Percentiles rank a stretch among this genome's conserved stretches.
phyloP scores from a whole-genome alignment of 2,113 vertebrate species.

The Bubo scandiacus region DNA sequence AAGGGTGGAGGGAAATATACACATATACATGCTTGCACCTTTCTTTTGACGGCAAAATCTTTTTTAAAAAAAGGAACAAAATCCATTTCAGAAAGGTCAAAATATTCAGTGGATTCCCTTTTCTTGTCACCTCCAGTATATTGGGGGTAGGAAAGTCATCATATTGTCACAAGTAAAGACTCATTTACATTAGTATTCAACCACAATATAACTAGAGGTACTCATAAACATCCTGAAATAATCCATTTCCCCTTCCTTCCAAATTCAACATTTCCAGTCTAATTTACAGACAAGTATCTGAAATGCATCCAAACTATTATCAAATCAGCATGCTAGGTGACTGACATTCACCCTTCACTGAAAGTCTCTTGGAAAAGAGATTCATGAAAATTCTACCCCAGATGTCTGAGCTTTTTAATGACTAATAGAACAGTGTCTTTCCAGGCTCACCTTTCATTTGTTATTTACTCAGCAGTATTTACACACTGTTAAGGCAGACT shows the following conservation, averaged over 20 bases:
- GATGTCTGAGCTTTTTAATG: conserved; percentile 1
- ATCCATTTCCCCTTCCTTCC: background rate
- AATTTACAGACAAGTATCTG: conserved; percentile 21
- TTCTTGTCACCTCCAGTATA: background rate
- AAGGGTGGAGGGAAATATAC: background rate
- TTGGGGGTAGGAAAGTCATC: fast-evolving
- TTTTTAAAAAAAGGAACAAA: background rate
- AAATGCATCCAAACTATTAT: conserved; percentile 35
- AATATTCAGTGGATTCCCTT: background rate
- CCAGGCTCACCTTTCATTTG: conserved; percentile 45
- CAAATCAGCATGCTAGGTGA: background rate
- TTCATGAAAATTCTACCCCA: conserved; percentile 11
- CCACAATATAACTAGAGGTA: background rate
- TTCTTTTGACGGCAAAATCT: background rate
- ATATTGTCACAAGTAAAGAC: background rate
- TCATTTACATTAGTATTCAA: background rate
- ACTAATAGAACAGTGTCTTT: conserved; percentile 25
- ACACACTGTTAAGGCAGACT: conserved; percentile 22
- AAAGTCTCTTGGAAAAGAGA: conserved; percentile 6
- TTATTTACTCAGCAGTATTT: conserved; percentile 55
- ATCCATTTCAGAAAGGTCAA: background rate
- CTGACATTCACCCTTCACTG: conserved; percentile 32
- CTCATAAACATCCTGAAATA: background rate
- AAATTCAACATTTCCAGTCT: conserved; percentile 12
- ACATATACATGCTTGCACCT: background rate